Percentiles rank a stretch among this genome's conserved stretches.
phyloP scores from a whole-genome alignment of 2,113 vertebrate species.

The Saccopteryx bilineata region DNA sequence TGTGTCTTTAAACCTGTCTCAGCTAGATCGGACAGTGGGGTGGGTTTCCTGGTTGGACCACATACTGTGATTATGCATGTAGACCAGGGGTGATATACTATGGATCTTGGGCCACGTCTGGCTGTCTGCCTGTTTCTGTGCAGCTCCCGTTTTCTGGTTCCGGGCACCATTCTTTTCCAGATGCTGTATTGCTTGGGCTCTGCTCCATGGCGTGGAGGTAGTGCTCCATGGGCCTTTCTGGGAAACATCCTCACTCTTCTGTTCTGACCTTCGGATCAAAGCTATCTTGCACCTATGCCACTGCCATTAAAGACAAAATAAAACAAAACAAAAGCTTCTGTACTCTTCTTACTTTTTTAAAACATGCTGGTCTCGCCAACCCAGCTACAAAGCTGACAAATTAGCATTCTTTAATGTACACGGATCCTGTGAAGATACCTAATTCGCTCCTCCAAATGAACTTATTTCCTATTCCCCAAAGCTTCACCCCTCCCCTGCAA shows the following conservation, averaged over 20 bases:
- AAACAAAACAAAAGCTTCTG: background rate
- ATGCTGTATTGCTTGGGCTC: background rate
- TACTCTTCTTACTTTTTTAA: constrained; percentile 15
- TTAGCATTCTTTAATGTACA: constrained; percentile 75
- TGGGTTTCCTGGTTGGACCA: background rate
- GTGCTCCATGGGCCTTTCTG: background rate
- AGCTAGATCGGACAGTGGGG: background rate
- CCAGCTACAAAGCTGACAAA: constrained; percentile 65
- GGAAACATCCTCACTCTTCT: background rate
- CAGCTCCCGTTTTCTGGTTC: background rate
- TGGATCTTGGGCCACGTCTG: background rate
- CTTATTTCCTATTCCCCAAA: constrained; percentile 63
- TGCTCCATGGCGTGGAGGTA: background rate
- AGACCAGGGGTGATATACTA: fast-evolving
- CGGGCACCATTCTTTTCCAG: background rate
- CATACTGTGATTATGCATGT: background rate
- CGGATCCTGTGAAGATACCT: constrained; percentile 64
- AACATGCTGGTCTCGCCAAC: background rate
- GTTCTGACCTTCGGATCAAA: background rate
- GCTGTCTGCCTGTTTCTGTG: background rate
- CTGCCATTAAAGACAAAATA: background rate
- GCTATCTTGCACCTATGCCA: background rate
- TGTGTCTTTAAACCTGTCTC: background rate
- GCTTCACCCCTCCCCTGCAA: constrained; percentile 62
- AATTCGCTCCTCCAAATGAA: constrained; percentile 69